phyloP scores from a whole-genome alignment of 2,888 invertebrate genomes.

The Hipparchia sbordonii region DNA sequence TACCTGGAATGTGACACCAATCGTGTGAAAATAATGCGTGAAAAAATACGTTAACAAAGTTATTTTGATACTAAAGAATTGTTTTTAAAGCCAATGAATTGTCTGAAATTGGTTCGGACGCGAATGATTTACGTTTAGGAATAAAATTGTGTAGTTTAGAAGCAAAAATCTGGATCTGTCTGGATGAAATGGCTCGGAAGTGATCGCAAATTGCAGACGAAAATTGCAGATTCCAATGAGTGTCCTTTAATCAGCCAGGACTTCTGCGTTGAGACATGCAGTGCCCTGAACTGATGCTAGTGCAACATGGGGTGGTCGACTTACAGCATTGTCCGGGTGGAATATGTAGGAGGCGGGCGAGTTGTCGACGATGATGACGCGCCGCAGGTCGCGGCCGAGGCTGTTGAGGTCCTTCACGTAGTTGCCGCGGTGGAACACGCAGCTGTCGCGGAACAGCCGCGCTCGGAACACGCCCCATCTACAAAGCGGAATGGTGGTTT shows the following conservation, averaged over 20 bases:
- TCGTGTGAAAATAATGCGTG: neutral
- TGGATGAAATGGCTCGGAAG: neutral
- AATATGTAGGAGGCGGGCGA: conserved; percentile 99
- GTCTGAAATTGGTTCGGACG: too few relatives aligned
- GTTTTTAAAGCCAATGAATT: too few relatives aligned
- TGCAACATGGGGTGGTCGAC: conserved; percentile 58
- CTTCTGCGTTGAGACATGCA: neutral
- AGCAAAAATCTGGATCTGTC: too few relatives aligned
- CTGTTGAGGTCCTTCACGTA: conserved; percentile 99
- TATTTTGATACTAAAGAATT: neutral
- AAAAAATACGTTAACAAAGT: neutral
- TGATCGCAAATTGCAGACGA: neutral
- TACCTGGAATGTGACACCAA: conserved; percentile 85
- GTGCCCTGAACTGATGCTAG: too few relatives aligned
- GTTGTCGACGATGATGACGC: conserved; percentile 99
- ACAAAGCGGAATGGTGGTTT: conserved; percentile 34
- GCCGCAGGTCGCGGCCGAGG: conserved; percentile 96
- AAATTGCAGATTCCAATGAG: too few relatives aligned
- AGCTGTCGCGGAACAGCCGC: conserved; percentile 99
- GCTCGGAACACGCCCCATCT: conserved; percentile 98
- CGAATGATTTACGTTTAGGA: neutral
- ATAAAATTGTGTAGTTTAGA: neutral
- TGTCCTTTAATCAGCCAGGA: too few relatives aligned
- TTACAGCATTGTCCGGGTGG: conserved; percentile 99
- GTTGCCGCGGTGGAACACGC: conserved; percentile 99